phyloP scores from a whole-genome alignment of 2,888 invertebrate genomes.

The Abrostola tripartita region DNA sequence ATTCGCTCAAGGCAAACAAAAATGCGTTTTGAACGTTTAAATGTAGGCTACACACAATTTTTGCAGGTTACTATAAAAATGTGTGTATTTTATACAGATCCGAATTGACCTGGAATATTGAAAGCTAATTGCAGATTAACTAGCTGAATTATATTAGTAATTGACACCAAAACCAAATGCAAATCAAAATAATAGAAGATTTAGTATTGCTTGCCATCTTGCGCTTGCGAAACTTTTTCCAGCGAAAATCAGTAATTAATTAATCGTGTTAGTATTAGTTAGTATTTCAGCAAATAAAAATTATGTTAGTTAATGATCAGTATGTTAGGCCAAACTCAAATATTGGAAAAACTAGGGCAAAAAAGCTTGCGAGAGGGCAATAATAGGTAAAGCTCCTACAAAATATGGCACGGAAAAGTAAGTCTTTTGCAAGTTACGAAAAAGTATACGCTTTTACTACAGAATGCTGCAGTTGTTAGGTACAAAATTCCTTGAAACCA shows the following conservation, averaged over 20 bases:
- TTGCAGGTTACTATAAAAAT: conserved; percentile 86
- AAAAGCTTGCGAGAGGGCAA: conserved; percentile 39
- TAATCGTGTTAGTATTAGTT: not conserved
- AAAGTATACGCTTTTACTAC: conserved; percentile 44
- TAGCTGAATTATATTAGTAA: not conserved
- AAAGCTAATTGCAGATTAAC: not conserved
- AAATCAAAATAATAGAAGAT: too few species aligned
- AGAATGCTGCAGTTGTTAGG: conserved; percentile 37
- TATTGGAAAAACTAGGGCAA: conserved; percentile 16
- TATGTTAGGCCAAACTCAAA: conserved; percentile 18
- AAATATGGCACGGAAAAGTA: conserved; percentile 68
- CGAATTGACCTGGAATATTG: conserved; percentile 10
- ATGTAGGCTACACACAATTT: conserved; percentile 79
- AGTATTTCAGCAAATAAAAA: not conserved
- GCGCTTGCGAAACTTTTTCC: too few species aligned
- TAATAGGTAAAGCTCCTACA: conserved; percentile 42
- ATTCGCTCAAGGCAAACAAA: conserved; percentile 80
- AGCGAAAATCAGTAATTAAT: too few species aligned
- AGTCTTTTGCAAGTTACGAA: conserved; percentile 45
- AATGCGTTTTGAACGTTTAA: conserved; percentile 71
- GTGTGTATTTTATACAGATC: conserved; percentile 71
- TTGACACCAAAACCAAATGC: not conserved
- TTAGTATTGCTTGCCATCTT: too few species aligned
- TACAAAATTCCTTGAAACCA: conserved; percentile 69
- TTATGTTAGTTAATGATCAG: not conserved